Conservation (phyloP, 2,113 vertebrate species). For the Acinonyx jubatus region DNA sequence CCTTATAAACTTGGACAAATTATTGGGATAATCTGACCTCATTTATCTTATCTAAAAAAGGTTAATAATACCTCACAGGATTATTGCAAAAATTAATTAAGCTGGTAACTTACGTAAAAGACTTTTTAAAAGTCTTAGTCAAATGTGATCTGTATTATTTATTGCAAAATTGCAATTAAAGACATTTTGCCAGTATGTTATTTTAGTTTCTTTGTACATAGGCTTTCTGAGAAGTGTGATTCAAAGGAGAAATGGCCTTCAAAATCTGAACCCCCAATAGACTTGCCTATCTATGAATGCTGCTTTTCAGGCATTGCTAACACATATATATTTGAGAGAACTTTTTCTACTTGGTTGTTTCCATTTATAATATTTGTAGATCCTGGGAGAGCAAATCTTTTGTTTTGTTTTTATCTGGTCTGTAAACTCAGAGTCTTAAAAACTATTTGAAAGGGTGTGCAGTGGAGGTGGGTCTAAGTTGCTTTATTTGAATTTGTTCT, state of each 20-base stretch:
- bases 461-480: background rate
- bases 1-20: background rate
- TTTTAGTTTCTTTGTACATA: background rate
- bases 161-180: background rate
- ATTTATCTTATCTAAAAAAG: background rate
- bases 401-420: background rate
- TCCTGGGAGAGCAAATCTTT: background rate
- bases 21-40: background rate
- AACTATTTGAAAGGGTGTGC: background rate
- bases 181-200: background rate
- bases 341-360: background rate
- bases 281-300: background rate
- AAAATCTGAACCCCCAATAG: background rate
- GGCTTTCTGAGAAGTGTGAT: background rate
- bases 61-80: background rate
- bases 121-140: background rate
- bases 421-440: background rate
- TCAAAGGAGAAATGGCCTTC: background rate
- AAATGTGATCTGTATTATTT: background rate
- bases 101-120: background rate
- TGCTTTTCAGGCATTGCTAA: background rate
- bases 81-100: background rate
- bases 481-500: background rate
- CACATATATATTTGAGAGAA: background rate
- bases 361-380: background rate